Base-by-base conservation (phyloP, 1,140 invertebrate genomes). In the Steinernema feltiae region DNA sequence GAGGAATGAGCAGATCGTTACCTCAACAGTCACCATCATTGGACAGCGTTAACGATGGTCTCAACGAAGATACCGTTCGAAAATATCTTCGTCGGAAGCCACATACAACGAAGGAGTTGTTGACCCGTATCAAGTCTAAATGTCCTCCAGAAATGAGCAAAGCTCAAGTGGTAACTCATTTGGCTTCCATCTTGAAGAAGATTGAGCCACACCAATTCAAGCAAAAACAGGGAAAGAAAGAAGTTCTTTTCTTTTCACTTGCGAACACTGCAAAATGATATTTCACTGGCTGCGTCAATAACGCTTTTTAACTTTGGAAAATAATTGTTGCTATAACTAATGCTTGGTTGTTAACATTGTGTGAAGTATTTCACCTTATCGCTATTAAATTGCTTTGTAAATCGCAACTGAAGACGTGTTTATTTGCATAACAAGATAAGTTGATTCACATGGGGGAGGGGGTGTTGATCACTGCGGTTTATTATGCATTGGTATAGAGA, bases 191-290 rank as follows among this genome's bases (percentile, higher is more conserved):
- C 71, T 74, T 85, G 29, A 80, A 83, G 71, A 74, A 75, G 27
- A 82, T 85, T 32, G 77, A 85, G 73, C 84, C 84, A 15, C 78
- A 85, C 48, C 84, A 86, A 46, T 81, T 84, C 46, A 76, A 75
- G 29, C 83, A 84, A 32, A 77, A 70, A 27, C 80, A 83, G 30
- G 80, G 78, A 15, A 81, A 80, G 63, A 84, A 84, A 70, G 82
- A 84, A 35, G 82, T 84, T 1, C 82, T 84, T 17, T 85, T 80
- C 79, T 84, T 84, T 73, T 84, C 83, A 1, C 71, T 84, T 17
- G 70, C 30, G 21, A 79, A 79, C 24, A 27, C 24, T 27, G 12
- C 53, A 3, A 63, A 63, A 21, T 63, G 24, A 63, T 63, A 12
- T 46, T n/a, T 46, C 7, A 7, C 41, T 46, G 7, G n/a, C n/a